A percentile compares a stretch with the other conserved stretches of the same genome.
Evolutionary conservation across 1,140 invertebrate species (phyloP).

Genomic region (Drosophila littoralis): DNA sequence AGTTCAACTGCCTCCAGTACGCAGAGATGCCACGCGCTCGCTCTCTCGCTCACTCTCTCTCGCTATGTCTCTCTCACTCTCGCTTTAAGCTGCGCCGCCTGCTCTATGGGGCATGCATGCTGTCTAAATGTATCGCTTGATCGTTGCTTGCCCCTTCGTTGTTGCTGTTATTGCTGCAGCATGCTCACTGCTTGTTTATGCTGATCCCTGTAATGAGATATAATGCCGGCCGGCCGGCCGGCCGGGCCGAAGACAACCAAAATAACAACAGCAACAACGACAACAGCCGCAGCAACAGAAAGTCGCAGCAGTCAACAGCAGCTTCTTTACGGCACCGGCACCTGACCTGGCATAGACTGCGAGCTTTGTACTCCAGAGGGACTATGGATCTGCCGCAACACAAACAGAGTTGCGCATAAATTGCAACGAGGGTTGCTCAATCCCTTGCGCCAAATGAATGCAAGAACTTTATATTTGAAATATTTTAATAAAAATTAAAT

Average conservation of each 20-base stretch:
- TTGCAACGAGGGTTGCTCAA: conserved; percentile 24
- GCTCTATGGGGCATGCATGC: conserved; percentile 62
- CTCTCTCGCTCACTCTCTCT: not conserved
- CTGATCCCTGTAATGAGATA: conserved; percentile 83
- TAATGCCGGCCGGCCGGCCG: conserved; percentile 78
- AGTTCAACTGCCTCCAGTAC: conserved; percentile 77
- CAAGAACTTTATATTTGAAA: not conserved
- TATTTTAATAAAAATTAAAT: not conserved
- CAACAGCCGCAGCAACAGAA: not conserved
- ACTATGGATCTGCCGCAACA: conserved; percentile 24
- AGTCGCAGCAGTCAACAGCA: conserved; percentile 14
- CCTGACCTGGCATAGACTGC: conserved; percentile 44
- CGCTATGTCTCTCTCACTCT: conserved; percentile 6
- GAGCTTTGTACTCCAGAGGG: conserved; percentile 32
- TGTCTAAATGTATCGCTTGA: conserved; percentile 71
- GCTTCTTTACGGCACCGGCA: conserved; percentile 38
- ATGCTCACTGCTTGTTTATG: conserved; percentile 80
- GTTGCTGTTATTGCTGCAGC: conserved; percentile 53
- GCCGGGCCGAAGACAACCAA: conserved; percentile 33
- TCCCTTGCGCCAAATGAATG: not conserved
- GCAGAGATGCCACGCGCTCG: conserved; percentile 40
- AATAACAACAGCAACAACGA: conserved; percentile 39
- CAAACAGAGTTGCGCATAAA: conserved; percentile 19
- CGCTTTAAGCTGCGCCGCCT: not conserved
- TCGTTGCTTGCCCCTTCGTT: conserved; percentile 52